A percentile compares a stretch with the other conserved stretches of the same genome.
These are phyloP conservation scores for Mimachlamys varia DNA, from an alignment of 2,888 invertebrate species.

Conservation along the genomic window DNA sequence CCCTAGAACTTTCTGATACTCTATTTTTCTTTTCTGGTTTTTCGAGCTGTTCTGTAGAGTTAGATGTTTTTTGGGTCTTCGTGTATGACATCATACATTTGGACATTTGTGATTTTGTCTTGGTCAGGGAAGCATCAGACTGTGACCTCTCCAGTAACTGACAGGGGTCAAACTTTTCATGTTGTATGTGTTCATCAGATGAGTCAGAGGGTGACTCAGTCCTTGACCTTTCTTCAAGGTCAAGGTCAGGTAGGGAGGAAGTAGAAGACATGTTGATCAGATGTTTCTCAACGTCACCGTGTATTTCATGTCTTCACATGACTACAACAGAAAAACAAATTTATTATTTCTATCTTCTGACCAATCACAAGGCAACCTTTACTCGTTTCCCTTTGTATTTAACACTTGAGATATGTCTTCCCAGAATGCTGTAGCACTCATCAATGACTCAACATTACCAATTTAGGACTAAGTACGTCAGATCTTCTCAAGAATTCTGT, in stretches of 20 bases:
- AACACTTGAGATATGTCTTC: too few species aligned
- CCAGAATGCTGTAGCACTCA: too few species aligned
- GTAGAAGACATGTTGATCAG: slow-evolving; percentile 24
- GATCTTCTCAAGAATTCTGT: too few species aligned
- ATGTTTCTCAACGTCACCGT: neutral
- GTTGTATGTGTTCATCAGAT: neutral
- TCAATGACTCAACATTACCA: too few species aligned
- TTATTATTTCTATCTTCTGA: too few species aligned
- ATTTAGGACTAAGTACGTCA: too few species aligned
- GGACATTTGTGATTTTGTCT: neutral
- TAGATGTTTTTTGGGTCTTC: slow-evolving; percentile 5
- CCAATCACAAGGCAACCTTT: too few species aligned
- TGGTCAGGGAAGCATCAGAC: slow-evolving; percentile 71
- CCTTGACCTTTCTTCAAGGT: slow-evolving; percentile 16
- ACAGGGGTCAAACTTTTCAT: slow-evolving; percentile 63
- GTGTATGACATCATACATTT: slow-evolving; percentile 28
- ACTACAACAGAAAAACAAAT: neutral
- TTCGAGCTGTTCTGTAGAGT: slow-evolving; percentile 42
- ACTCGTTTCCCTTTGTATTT: too few species aligned
- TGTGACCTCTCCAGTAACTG: slow-evolving; percentile 77
- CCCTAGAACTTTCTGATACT: slow-evolving; percentile 79
- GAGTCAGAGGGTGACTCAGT: neutral
- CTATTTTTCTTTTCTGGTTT: slow-evolving; percentile 55
- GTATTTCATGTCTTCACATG: neutral
- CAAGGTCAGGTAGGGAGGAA: neutral